Percentiles rank a stretch among this genome's conserved stretches.
Conservation (phyloP, 1,140 invertebrate species). For the Danaus melanippus region DNA sequence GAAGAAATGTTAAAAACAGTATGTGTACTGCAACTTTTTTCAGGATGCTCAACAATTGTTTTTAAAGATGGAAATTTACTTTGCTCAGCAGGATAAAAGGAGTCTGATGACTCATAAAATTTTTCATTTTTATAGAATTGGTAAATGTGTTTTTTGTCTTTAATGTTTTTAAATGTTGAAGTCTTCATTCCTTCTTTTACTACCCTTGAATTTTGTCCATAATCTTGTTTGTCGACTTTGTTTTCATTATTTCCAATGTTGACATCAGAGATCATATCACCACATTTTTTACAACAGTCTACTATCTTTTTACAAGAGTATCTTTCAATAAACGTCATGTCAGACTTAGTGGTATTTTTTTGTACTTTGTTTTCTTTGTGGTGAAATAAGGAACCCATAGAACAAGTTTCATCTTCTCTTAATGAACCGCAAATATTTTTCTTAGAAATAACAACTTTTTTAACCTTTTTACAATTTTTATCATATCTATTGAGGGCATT, state of each 20-base stretch:
- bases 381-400: constrained; percentile 27
- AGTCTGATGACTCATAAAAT: constrained; percentile 36
- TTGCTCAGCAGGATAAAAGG: constrained; percentile 19
- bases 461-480: constrained; percentile 19
- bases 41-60: constrained; percentile 44
- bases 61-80: constrained; percentile 32
- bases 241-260: no score
- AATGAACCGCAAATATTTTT: constrained; percentile 7
- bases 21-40: constrained; percentile 24
- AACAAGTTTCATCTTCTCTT: constrained; percentile 31
- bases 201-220: background rate
- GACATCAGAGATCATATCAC: constrained; percentile 23
- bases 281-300: constrained; percentile 46
- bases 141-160: constrained; percentile 20
- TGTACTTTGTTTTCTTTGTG: constrained; percentile 14
- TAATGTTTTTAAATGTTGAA: constrained; percentile 3
- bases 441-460: constrained; percentile 33
- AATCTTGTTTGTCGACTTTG: no score
- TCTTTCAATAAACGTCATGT: constrained; percentile 24
- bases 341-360: constrained; percentile 48
- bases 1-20: constrained; percentile 22
- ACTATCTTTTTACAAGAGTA: constrained; percentile 7
- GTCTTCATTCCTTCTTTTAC: constrained; percentile 8
- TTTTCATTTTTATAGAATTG: constrained; percentile 58
- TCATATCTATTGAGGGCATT: constrained; percentile 5